Conservation (phyloP, 2,113 vertebrate species). For the Irena cyanogastra region DNA sequence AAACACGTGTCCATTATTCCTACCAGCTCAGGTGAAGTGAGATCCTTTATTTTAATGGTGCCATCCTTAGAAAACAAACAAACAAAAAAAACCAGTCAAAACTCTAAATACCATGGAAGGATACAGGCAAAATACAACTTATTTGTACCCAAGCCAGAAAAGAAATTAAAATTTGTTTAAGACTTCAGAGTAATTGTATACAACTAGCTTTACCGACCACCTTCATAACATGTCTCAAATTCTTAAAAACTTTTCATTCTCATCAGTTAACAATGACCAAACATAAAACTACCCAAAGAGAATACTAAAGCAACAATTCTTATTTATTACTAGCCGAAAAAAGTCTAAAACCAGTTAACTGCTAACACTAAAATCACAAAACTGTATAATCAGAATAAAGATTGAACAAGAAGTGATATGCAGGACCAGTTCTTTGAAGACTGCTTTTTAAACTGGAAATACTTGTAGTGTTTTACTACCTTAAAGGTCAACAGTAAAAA, state of each 20-base stretch:
- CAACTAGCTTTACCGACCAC: neutral
- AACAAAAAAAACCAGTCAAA: neutral
- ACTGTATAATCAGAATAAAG: neutral
- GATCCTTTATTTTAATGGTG: slow-evolving; percentile 93
- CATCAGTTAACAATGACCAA: neutral
- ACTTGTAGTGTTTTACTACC: neutral
- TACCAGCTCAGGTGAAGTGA: slow-evolving; percentile 90
- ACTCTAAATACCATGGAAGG: neutral
- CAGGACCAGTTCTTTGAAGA: neutral
- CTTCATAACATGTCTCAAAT: neutral
- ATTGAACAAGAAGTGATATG: neutral
- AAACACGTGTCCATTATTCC: slow-evolving; percentile 98
- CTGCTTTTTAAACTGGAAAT: neutral
- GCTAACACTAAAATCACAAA: neutral
- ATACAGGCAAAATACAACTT: neutral
- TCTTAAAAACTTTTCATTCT: neutral
- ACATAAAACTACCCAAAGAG: neutral
- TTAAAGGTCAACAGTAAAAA: neutral
- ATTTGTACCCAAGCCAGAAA: neutral
- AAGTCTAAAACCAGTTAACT: neutral
- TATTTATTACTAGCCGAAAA: neutral
- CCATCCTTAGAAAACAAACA: slow-evolving; percentile 77
- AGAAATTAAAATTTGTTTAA: neutral
- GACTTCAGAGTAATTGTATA: neutral
- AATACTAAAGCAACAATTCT: neutral